These are phyloP conservation scores for Prunella fulvescens DNA, from an alignment of 2,113 vertebrate species.

Conservation along the genomic window DNA sequence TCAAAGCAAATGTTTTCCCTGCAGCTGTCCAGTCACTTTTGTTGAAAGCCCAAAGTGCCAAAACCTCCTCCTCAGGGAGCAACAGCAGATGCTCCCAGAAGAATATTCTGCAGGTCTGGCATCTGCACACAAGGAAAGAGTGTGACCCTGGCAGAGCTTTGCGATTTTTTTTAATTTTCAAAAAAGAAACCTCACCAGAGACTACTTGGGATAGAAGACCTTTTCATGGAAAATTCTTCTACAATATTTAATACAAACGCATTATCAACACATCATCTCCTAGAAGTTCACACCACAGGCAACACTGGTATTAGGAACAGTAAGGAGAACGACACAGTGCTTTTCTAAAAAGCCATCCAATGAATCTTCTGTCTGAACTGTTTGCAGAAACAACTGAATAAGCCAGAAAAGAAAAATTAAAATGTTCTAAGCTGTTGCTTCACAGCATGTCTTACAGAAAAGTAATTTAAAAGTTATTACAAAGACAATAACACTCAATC, in stretches of 20 bases:
- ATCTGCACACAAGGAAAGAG: accelerated
- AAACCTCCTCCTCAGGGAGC: not conserved
- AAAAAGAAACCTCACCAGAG: not conserved
- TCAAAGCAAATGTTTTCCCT: not conserved
- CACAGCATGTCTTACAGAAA: conserved; percentile 18
- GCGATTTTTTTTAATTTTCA: not conserved
- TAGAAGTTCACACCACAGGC: not conserved
- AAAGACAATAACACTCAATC: conserved; percentile 10
- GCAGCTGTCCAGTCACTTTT: not conserved
- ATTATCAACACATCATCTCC: not conserved
- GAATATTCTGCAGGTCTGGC: not conserved
- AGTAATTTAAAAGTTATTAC: conserved; percentile 46
- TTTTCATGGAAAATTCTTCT: not conserved
- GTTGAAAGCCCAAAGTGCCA: not conserved
- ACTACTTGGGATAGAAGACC: not conserved
- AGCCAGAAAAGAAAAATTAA: conserved; percentile 32
- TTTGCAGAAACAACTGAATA: conserved; percentile 29
- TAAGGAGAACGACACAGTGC: not conserved
- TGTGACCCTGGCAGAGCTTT: not conserved
- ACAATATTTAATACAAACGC: conserved; percentile 11
- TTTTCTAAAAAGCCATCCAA: not conserved
- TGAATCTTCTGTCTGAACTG: not conserved
- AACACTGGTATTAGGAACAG: not conserved
- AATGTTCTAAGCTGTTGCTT: conserved; percentile 6
- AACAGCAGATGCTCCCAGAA: not conserved